A percentile compares a stretch with the other conserved stretches of the same genome.
Conservation (phyloP, 2,113 vertebrate species). For the Cyanoliseus patagonus region DNA sequence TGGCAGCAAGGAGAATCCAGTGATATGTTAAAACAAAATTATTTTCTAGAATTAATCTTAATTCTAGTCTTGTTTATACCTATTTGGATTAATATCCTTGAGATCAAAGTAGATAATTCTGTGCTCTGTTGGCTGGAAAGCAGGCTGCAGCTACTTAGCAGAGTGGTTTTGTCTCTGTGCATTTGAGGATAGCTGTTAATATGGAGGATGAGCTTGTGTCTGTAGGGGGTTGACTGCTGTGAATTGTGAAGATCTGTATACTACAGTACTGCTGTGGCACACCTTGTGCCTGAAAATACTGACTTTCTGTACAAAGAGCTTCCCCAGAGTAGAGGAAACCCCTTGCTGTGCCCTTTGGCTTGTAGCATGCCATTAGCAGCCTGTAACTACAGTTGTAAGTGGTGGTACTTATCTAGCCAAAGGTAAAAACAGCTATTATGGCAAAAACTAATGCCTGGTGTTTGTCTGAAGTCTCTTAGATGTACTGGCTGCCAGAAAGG, state of each 20-base stretch:
- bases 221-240: not conserved
- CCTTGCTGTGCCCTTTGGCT: not conserved
- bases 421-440: not conserved
- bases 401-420: not conserved
- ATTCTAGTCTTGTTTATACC: not conserved
- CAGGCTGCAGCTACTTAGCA: not conserved
- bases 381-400: not conserved
- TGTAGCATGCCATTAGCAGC: not conserved
- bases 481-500: constrained; percentile 82
- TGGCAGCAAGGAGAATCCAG: not conserved
- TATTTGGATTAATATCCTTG: constrained; percentile 34
- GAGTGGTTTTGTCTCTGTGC: not conserved
- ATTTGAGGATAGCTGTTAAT: not conserved
- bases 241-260: not conserved
- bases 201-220: not conserved
- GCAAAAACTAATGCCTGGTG: constrained; percentile 4
- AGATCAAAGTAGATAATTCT: constrained; percentile 12
- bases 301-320: not conserved
- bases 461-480: constrained; percentile 79
- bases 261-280: not conserved
- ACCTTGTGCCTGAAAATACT: not conserved
- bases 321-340: not conserved
- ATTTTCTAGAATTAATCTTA: not conserved
- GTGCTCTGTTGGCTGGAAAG: not conserved
- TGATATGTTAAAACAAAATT: not conserved